phyloP scores from a whole-genome alignment of 2,888 invertebrate species.

The Thereva unica region DNA sequence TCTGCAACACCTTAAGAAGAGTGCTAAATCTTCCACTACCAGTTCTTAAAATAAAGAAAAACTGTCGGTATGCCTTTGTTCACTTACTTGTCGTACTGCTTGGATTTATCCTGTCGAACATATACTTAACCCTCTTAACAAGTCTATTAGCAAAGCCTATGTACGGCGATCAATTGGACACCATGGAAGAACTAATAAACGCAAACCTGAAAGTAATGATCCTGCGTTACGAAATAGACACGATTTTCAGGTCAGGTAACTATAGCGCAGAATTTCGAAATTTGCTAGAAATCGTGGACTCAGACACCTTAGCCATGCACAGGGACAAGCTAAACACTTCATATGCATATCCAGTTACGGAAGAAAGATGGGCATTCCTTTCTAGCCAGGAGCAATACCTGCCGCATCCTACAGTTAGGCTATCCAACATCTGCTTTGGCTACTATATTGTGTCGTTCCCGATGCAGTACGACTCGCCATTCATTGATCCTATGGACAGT shows the following conservation, averaged over 20 bases:
- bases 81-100: background rate
- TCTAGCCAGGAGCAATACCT: conserved; percentile 22
- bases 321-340: conserved; percentile 15
- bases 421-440: conserved; percentile 23
- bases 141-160: conserved; percentile 46
- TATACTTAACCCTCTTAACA: conserved; percentile 47
- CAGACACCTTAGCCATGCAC: conserved; percentile 34
- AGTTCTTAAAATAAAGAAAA: background rate
- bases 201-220: conserved; percentile 43
- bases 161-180: conserved; percentile 43
- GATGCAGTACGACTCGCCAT: conserved; percentile 17
- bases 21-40: conserved; percentile 11
- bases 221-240: conserved; percentile 45
- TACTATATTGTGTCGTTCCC: conserved; percentile 21
- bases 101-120: conserved; percentile 48
- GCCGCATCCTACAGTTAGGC: conserved; percentile 7
- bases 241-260: conserved; percentile 43
- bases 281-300: conserved; percentile 36
- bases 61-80: background rate
- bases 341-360: conserved; percentile 6
- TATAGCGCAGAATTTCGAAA: conserved; percentile 44
- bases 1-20: conserved; percentile 2
- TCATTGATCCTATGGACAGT: conserved; percentile 17
- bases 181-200: conserved; percentile 43
- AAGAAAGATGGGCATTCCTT: conserved; percentile 20